phyloP scores from a whole-genome alignment of 2,113 vertebrate species.

The Azemiops feae region DNA sequence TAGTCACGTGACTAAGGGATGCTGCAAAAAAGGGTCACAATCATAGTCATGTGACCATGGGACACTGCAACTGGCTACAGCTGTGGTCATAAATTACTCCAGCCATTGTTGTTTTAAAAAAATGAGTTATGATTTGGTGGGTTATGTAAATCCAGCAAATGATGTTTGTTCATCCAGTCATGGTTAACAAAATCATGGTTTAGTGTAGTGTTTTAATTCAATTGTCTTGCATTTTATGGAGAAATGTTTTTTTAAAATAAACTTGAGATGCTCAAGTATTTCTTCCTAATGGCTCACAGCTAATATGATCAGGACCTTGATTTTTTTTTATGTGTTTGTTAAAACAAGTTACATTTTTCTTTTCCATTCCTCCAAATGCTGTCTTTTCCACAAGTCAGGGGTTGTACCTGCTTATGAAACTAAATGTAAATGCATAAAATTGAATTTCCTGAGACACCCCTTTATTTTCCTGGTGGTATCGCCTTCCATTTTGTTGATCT shows the following conservation, averaged over 20 bases:
- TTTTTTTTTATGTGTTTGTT: neutral
- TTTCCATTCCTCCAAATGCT: neutral
- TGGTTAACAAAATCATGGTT: neutral
- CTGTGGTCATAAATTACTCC: neutral
- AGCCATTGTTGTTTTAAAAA: neutral
- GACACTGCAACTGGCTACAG: neutral
- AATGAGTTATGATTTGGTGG: neutral
- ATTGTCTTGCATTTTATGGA: neutral
- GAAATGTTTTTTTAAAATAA: neutral
- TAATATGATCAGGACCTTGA: neutral
- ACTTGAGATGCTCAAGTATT: neutral
- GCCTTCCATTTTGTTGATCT: neutral
- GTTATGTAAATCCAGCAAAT: neutral
- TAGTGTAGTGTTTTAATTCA: neutral
- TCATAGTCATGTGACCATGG: neutral
- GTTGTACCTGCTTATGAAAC: neutral
- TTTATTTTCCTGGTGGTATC: neutral
- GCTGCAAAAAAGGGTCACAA: neutral
- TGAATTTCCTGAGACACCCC: neutral
- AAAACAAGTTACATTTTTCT: neutral
- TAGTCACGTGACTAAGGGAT: neutral
- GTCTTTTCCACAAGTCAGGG: neutral
- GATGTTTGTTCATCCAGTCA: neutral
- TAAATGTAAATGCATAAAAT: neutral
- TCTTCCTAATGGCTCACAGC: neutral